These are phyloP conservation scores for Proales similis DNA, from an alignment of 1,140 invertebrate species.

Conservation along the genomic window DNA sequence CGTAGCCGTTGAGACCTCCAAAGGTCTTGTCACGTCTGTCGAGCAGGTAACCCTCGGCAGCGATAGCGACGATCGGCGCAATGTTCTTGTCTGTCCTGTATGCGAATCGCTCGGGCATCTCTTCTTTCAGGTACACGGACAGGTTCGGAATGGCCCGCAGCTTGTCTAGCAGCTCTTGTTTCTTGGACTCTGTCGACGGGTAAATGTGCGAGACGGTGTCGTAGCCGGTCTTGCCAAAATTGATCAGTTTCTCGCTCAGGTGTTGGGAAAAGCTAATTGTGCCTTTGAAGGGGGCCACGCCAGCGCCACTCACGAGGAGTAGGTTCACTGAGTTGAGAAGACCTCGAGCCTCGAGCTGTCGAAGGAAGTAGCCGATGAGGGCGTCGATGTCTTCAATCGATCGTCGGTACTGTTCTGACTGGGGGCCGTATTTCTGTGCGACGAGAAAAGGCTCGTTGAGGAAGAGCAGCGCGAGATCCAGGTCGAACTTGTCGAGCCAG, in stretches of 20 bases:
- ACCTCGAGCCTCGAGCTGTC: neutral
- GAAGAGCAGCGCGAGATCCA: slow-evolving; percentile 18
- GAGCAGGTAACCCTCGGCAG: slow-evolving; percentile 30
- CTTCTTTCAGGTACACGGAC: slow-evolving; percentile 57
- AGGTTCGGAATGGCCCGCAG: slow-evolving; percentile 55
- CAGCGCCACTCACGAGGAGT: slow-evolving; percentile 28
- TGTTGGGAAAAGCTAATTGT: slow-evolving; percentile 21
- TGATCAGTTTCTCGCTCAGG: slow-evolving; percentile 4
- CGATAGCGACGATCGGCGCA: slow-evolving; percentile 32
- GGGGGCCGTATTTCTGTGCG: slow-evolving; percentile 24
- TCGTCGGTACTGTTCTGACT: slow-evolving; percentile 13
- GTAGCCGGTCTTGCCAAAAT: slow-evolving; percentile 6
- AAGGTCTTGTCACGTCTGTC: too few relatives aligned
- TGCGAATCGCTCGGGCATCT: slow-evolving; percentile 58
- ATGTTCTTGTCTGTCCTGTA: slow-evolving; percentile 42
- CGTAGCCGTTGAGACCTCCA: neutral
- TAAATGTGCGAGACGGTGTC: slow-evolving; percentile 28
- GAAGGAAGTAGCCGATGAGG: slow-evolving; percentile 16
- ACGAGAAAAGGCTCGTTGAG: slow-evolving; percentile 27
- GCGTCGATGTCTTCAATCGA: slow-evolving; percentile 14
- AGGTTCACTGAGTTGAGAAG: slow-evolving; percentile 23
- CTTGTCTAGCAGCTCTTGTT: slow-evolving; percentile 55
- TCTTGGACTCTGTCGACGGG: slow-evolving; percentile 48
- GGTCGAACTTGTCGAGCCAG: slow-evolving; percentile 17
- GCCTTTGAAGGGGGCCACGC: slow-evolving; percentile 30